Base-by-base conservation (phyloP, 2,888 invertebrate species). In the Protodeltote pygarga region DNA sequence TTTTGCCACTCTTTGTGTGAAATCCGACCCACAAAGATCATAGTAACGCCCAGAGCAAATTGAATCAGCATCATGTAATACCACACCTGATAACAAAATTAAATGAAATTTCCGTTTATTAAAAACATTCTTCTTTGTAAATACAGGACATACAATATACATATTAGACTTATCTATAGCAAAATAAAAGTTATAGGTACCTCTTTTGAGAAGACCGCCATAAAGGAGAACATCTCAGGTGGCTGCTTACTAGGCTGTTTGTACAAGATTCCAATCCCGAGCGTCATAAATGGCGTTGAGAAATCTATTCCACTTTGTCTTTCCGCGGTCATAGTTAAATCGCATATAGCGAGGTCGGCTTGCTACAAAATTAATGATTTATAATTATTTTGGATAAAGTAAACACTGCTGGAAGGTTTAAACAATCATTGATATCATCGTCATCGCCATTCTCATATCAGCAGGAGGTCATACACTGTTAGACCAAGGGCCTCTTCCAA, bases 261-360 rank as follows among this genome's bases (percentile, higher is more conserved):
- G 86, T 96, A 98, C 9, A 98, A 85, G 59, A 99, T 98, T 38
- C 96, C 96, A 61, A 98, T 98, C 28, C 97, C 97, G 38, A 98
- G 92, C 72, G 96, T 97, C 96, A 99, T 98, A 82, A 98, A 99
- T 0, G 98, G 98, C 81, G 96, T 97, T 0, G 98, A 98, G 79
- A 99, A 99, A 84, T 98, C 98, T 0, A 98, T 97, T n/a, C 95
- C 97, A 53, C 93, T 93, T 80, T 98, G 97, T 42, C 99, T 93
- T 60, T 96, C 95, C 9, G 97, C 95, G 1, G 98, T 98, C 63
- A 97, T 95, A 9, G 96, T 96, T 61, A 99, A 93, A 75, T 98
- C 98, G 3, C 97, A 97, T 49, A 99, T 97, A 0, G 97, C 98
- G 70, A 99, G 93, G 83, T 98, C 97, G 6, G 97, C 97, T 81